phyloP scores from a whole-genome alignment of 2,797 vertebrate species.

The Sebastes vulpes region DNA sequence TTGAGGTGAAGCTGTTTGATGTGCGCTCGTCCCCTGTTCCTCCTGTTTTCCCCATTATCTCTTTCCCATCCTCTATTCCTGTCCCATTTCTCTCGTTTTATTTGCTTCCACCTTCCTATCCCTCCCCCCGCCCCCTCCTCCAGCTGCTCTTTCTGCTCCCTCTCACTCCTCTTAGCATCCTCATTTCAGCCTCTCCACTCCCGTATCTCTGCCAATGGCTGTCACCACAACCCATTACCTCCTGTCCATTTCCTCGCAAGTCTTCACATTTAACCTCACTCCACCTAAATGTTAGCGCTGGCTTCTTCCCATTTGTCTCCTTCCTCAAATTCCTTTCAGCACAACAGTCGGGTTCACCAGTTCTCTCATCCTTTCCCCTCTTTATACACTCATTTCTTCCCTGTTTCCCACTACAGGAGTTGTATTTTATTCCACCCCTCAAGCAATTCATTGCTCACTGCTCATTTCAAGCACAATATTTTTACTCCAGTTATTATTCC shows the following conservation, averaged over 20 bases:
- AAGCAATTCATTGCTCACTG: conserved; percentile 42
- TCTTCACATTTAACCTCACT: conserved; percentile 49
- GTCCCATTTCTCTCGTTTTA: conserved; percentile 41
- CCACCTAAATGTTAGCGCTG: conserved; percentile 52
- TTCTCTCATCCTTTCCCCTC: background rate
- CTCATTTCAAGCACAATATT: conserved; percentile 61
- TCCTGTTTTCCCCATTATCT: conserved; percentile 57
- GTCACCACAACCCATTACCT: conserved; percentile 48
- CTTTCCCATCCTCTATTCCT: conserved; percentile 22
- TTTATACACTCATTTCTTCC: conserved; percentile 23
- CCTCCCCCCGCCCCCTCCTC: background rate
- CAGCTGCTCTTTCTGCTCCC: conserved; percentile 7
- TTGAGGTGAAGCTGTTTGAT: conserved; percentile 78
- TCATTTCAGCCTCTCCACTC: conserved; percentile 32
- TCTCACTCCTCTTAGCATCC: conserved; percentile 14
- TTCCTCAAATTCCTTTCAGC: conserved; percentile 8
- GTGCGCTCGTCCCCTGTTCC: conserved; percentile 52
- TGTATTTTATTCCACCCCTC: conserved; percentile 34
- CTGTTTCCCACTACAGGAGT: conserved; percentile 29
- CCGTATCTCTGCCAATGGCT: conserved; percentile 16
- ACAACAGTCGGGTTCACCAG: conserved; percentile 6
- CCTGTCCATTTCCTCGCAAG: conserved; percentile 42
- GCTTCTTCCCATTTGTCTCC: conserved; percentile 46
- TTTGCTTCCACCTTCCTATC: conserved; percentile 27
- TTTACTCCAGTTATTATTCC: conserved; percentile 46